Evolutionary conservation across 1,140 invertebrate species (phyloP), one percentile per base, ranked within the genome.

Genomic region (Venturia canescens): DNA sequence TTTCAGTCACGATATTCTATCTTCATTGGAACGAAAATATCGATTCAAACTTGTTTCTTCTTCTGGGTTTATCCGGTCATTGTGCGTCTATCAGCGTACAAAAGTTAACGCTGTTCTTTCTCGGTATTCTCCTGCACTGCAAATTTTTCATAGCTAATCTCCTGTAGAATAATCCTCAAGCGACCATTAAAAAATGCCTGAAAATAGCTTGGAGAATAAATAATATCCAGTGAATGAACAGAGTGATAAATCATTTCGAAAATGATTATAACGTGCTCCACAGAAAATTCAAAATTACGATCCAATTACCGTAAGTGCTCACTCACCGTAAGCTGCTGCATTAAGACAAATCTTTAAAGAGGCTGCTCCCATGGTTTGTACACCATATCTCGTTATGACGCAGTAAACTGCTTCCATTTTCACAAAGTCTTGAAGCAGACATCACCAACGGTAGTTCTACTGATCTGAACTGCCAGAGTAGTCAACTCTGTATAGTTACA

Each of bases 1-100:
- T 69, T 69, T 29, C 53, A 18, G 63, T 57, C 76, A 81, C 67
- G 53, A n/a, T 67, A 84, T 86, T 78, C 82, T 78, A 79, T 82
- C 80, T 78, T 80, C 77, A 71, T 60, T 78, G 82, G 86, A 86
- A 86, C 84, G 83, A 78, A 69, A 69, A 69, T 31, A 29, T 69
- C 29, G 27, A 11, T 69, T 23, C 18, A 2, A 18, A 18, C 27
- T 18, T 18, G 18, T 34, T 31, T 69, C 26, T 67, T 67, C 3
- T 6, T 53, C 15, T 9, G 9, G 9, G 38, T 57, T 57, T 57
- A n/a, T n/a, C n/a, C n/a, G n/a, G n/a, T n/a, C n/a, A n/a, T n/a
- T n/a, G n/a, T n/a, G n/a, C n/a, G n/a, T n/a, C n/a, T n/a, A n/a
- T n/a, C n/a, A n/a, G n/a, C n/a, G n/a, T n/a, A n/a, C n/a, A n/a